Percentiles rank a stretch among this genome's conserved stretches.
phyloP scores from a whole-genome alignment of 1,140 invertebrate species.

The Ganaspis sp. region DNA sequence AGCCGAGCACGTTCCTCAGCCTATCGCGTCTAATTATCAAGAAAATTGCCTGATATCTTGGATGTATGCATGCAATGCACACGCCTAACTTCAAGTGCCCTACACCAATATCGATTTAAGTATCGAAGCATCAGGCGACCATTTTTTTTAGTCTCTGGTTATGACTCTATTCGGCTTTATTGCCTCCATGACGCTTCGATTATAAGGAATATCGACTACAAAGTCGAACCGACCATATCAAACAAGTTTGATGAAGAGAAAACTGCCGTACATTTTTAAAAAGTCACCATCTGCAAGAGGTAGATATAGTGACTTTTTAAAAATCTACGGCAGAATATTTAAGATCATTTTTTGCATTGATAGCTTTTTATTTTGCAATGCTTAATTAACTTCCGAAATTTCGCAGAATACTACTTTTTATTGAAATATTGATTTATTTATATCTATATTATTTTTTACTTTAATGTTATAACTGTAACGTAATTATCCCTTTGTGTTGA shows the following conservation, averaged over 20 bases:
- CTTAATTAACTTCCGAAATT: too few species aligned
- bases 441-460: too few species aligned
- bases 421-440: too few species aligned
- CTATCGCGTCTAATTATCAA: slow-evolving; percentile 66
- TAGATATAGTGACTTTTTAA: too few species aligned
- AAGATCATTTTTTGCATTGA: too few species aligned
- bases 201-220: background rate
- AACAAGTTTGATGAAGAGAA: slow-evolving; percentile 28
- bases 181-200: slow-evolving; percentile 33
- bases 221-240: background rate
- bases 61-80: slow-evolving; percentile 48
- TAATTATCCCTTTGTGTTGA: too few species aligned
- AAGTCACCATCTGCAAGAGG: too few species aligned
- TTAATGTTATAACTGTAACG: too few species aligned
- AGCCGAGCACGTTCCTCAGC: slow-evolving; percentile 53
- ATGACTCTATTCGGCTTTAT: slow-evolving; percentile 55
- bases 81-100: slow-evolving; percentile 44
- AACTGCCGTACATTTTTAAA: too few species aligned
- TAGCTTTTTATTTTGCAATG: too few species aligned
- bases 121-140: background rate
- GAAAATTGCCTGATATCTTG: slow-evolving; percentile 62
- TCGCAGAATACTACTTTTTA: too few species aligned
- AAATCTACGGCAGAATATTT: too few species aligned
- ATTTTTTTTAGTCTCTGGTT: slow-evolving; percentile 38
- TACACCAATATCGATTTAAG: slow-evolving; percentile 40